Evolutionary conservation across 1,140 invertebrate species (phyloP).

Genomic region (Cryptotermes secundus): DNA sequence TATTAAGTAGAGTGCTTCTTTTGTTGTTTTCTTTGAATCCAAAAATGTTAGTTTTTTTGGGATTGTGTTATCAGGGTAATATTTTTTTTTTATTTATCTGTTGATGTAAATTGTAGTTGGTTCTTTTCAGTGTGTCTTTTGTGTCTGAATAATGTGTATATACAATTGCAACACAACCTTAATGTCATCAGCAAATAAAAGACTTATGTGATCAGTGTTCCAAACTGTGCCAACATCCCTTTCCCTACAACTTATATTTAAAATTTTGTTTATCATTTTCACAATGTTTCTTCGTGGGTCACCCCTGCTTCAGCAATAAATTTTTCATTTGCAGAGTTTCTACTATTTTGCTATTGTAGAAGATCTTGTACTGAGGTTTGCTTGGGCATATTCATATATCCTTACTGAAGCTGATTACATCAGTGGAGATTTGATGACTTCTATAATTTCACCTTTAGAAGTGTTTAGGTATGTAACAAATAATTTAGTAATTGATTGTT

Average conservation of each 20-base stretch:
- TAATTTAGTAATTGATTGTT: too few relatives aligned
- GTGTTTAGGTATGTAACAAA: slow-evolving; percentile 60
- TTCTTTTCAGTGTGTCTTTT: too few relatives aligned
- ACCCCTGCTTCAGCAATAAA: slow-evolving; percentile 40
- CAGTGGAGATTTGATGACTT: slow-evolving; percentile 72
- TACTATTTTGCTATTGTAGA: slow-evolving; percentile 81
- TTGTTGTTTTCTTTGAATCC: too few relatives aligned
- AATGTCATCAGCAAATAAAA: too few relatives aligned
- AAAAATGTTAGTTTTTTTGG: too few relatives aligned
- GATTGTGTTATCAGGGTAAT: background rate
- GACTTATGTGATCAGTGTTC: too few relatives aligned
- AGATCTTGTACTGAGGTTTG: slow-evolving; percentile 80
- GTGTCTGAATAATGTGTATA: too few relatives aligned
- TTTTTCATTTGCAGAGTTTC: slow-evolving; percentile 49
- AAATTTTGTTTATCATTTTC: background rate
- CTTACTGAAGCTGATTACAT: slow-evolving; percentile 73
- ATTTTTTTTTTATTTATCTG: background rate
- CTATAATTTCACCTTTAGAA: slow-evolving; percentile 77
- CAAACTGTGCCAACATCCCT: too few relatives aligned
- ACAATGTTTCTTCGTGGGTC: background rate
- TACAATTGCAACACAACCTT: too few relatives aligned
- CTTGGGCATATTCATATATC: slow-evolving; percentile 76
- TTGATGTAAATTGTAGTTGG: background rate
- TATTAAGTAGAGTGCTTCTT: too few relatives aligned
- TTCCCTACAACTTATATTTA: too few relatives aligned